Percentiles rank a stretch among this genome's conserved stretches.
phyloP scores from a whole-genome alignment of 2,888 invertebrate genomes.

The Acronicta alni region DNA sequence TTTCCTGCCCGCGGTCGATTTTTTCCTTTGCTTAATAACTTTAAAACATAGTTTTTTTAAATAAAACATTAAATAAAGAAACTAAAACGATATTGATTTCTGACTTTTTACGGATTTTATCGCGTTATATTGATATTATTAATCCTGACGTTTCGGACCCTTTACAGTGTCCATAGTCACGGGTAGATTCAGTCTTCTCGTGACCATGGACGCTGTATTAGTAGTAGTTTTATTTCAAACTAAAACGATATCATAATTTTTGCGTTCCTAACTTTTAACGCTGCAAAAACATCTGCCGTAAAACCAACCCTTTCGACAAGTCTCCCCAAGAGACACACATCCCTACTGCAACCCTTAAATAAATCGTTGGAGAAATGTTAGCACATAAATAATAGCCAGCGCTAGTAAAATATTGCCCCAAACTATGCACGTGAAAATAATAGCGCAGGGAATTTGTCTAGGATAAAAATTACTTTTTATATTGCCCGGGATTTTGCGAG shows the following conservation, averaged over 20 bases:
- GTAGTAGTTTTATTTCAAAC: too few relatives aligned
- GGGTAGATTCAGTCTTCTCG: too few relatives aligned
- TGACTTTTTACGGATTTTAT: too few relatives aligned
- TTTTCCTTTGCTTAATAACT: too few relatives aligned
- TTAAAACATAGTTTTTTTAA: too few relatives aligned
- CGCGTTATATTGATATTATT: too few relatives aligned
- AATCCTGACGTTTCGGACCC: too few relatives aligned
- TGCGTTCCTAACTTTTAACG: constrained; percentile 10
- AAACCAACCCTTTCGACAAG: constrained; percentile 15
- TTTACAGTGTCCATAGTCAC: too few relatives aligned
- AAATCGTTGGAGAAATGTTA: constrained; percentile 36
- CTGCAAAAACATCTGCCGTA: constrained; percentile 30
- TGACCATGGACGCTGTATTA: too few relatives aligned
- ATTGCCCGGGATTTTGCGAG: constrained; percentile 37
- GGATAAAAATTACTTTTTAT: constrained; percentile 52
- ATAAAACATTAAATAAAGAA: too few relatives aligned
- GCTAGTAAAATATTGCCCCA: constrained; percentile 36
- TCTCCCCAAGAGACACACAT: constrained; percentile 26
- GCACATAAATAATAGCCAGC: constrained; percentile 40
- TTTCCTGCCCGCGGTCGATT: too few relatives aligned
- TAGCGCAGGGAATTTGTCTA: constrained; percentile 49
- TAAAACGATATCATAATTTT: not conserved
- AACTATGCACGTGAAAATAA: constrained; percentile 54
- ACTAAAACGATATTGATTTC: too few relatives aligned
- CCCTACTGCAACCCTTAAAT: constrained; percentile 36